A percentile compares a stretch with the other conserved stretches of the same genome.
Evolutionary conservation across 2,113 vertebrate genomes (phyloP).

Genomic region (Cyprinus carpio): DNA sequence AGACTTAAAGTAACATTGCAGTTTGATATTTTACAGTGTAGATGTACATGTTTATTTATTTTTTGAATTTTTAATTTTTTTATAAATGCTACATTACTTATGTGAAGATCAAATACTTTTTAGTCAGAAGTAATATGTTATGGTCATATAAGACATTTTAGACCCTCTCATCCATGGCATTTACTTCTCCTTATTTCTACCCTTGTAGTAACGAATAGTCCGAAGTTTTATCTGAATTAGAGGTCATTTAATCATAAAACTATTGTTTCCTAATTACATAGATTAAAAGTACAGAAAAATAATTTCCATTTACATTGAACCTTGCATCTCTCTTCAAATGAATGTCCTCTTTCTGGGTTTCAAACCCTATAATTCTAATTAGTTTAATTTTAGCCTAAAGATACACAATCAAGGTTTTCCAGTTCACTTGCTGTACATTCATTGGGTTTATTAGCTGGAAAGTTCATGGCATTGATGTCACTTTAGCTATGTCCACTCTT

Average conservation of each 20-base stretch:
- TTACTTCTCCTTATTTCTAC: not conserved
- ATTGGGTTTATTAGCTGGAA: not conserved
- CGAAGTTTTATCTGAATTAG: not conserved
- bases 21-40: not conserved
- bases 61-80: not conserved
- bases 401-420: conserved; percentile 2
- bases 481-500: not conserved
- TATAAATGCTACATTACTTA: not conserved
- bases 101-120: not conserved
- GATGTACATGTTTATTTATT: too few species aligned
- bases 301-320: not conserved
- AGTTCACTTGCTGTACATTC: not conserved
- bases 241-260: not conserved
- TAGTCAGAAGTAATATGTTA: not conserved
- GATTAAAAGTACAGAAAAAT: not conserved
- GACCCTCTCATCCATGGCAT: not conserved
- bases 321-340: not conserved
- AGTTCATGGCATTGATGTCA: not conserved
- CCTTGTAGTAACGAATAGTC: not conserved
- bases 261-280: conserved; percentile 18
- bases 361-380: conserved; percentile 9
- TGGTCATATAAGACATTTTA: not conserved
- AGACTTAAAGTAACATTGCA: not conserved
- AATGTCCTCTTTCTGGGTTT: not conserved
- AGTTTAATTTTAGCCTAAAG: conserved; percentile 8